A percentile compares a stretch with the other conserved stretches of the same genome.
Conservation (phyloP, 2,888 invertebrate species). For the Drosophila meridionalis region DNA sequence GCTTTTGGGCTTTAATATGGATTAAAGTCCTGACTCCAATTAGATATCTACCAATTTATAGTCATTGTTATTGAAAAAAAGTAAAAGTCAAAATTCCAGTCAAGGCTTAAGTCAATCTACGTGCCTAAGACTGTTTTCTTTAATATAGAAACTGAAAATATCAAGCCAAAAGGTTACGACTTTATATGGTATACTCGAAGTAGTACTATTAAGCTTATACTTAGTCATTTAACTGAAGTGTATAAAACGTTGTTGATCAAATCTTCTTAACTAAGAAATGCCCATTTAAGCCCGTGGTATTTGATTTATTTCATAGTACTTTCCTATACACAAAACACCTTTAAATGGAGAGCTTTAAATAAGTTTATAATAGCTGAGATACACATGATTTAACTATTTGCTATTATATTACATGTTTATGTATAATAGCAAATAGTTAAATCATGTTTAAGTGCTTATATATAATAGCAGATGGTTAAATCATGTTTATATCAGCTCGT, state of each 20-base stretch:
- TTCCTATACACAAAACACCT: neutral
- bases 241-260: neutral
- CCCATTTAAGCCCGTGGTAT: neutral
- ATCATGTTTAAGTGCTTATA: neutral
- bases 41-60: neutral
- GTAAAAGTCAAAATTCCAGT: neutral
- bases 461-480: conserved; percentile 1
- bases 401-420: no score
- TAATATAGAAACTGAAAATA: neutral
- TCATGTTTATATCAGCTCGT: conserved; percentile 4
- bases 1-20: neutral
- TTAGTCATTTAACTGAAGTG: neutral
- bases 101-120: neutral
- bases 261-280: neutral
- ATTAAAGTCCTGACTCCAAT: neutral
- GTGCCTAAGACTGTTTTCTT: neutral
- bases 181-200: no score
- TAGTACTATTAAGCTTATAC: neutral
- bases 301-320: neutral
- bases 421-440: neutral
- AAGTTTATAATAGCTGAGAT: neutral
- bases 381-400: no score
- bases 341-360: neutral
- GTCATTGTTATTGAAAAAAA: neutral
- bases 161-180: neutral